These are phyloP conservation scores for Ptyas mucosa DNA, from an alignment of 2,113 vertebrate genomes.

Conservation along the genomic window DNA sequence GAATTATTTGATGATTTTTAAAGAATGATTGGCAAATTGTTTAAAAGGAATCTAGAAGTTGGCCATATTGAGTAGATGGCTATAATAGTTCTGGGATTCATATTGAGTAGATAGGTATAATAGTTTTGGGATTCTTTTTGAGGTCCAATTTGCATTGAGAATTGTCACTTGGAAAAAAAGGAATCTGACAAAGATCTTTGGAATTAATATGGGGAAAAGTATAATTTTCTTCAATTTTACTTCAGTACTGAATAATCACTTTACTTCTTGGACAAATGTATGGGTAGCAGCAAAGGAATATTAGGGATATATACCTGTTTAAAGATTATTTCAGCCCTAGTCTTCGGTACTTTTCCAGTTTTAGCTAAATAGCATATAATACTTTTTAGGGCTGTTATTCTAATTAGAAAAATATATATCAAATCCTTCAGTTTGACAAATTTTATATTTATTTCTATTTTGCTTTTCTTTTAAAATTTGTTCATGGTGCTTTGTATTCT, in stretches of 20 bases:
- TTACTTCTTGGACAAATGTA: background rate
- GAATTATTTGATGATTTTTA: background rate
- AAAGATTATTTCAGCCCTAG: background rate
- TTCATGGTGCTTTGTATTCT: background rate
- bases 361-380: background rate
- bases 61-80: background rate
- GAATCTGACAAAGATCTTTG: background rate
- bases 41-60: background rate
- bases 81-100: too few species aligned
- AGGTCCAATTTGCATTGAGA: background rate
- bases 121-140: background rate
- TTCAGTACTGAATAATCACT: background rate
- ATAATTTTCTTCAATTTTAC: background rate
- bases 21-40: background rate
- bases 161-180: background rate
- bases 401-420: background rate
- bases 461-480: background rate
- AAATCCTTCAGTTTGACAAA: background rate
- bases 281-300: background rate
- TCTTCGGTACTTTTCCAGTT: background rate
- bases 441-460: background rate
- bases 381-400: background rate
- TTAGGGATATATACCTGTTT: too few species aligned
- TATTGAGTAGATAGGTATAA: background rate
- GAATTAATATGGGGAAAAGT: background rate